A percentile compares a stretch with the other conserved stretches of the same genome.
phyloP scores from a whole-genome alignment of 2,797 vertebrate genomes.

The Sarcoramphus papa region DNA sequence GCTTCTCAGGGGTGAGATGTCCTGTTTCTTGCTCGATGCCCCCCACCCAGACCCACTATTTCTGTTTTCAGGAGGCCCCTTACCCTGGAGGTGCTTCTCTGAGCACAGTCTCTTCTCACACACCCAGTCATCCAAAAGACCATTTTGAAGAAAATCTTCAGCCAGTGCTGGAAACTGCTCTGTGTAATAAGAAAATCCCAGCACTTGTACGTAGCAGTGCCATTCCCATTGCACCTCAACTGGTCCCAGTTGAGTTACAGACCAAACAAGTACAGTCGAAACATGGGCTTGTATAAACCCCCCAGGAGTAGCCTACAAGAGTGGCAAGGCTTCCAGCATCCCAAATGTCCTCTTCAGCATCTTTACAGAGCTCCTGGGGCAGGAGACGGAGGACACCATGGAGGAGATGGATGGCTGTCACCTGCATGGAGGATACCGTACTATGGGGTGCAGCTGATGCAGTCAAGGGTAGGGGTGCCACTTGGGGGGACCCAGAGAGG shows the following conservation, averaged over 20 bases:
- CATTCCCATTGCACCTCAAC: neutral
- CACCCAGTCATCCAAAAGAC: neutral
- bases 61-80: neutral
- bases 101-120: neutral
- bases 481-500: neutral
- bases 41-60: neutral
- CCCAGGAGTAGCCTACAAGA: neutral
- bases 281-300: rapidly evolving
- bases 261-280: neutral
- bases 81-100: neutral
- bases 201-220: neutral
- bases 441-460: neutral
- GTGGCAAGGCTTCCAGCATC: neutral
- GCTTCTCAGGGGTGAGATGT: neutral
- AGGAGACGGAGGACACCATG: neutral
- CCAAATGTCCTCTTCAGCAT: neutral
- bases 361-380: neutral
- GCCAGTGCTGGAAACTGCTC: neutral
- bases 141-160: neutral
- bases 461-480: neutral
- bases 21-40: neutral
- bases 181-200: neutral
- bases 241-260: neutral
- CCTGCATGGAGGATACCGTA: neutral
- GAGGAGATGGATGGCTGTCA: neutral